Evolutionary conservation across 2,113 vertebrate species (phyloP), one percentile per base, ranked within the genome.

Genomic region (Saguinus imperator): DNA sequence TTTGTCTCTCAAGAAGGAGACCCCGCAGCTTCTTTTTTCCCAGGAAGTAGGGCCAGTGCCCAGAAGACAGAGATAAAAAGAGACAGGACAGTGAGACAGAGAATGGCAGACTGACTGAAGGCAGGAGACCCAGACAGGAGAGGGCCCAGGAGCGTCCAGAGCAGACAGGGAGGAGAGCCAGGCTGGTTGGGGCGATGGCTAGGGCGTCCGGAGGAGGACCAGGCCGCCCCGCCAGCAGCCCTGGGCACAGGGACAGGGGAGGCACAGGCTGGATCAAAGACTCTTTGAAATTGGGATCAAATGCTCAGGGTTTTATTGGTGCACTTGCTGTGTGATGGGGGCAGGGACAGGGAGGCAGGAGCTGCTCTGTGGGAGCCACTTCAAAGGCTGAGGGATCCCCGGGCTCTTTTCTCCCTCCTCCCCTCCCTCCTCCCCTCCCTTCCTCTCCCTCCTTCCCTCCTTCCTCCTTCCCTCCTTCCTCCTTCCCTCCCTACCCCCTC

Each of bases 231-330:
- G 11, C 29, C 27, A 9, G 8, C 7, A 14, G 3, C 23, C 43
- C 73, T 0, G 3, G 43, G 45, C 75, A 29, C 45, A 77, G 52
- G 75, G 4, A 45, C 94, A 77, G 87, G 94, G 64, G 84, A 84
- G 23, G 50, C 81, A 10, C 0, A 0, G 73, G 70, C 76, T 1
- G 57, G 80, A 90, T 76, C 94, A 83, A 82, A 95, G 94, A 35
- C 72, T 73, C 89, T 97, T 87, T 97, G 97, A 96, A 93, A 64
- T 29, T 16, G 4, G 80, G 58, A 87, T 94, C 94, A 84, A 75
- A 89, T 57, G 92, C 93, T 58, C 43, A 5, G 23, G 32, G 73
- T 43, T 96, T 95, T n/a, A 81, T 73, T 6, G 57, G 75, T 48
- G 73, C 80, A 2, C 27, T 80, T 20, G 14, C 40, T 18, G 1